These are phyloP conservation scores for Ylistrum balloti DNA, from an alignment of 1,140 invertebrate genomes.

Conservation along the genomic window DNA sequence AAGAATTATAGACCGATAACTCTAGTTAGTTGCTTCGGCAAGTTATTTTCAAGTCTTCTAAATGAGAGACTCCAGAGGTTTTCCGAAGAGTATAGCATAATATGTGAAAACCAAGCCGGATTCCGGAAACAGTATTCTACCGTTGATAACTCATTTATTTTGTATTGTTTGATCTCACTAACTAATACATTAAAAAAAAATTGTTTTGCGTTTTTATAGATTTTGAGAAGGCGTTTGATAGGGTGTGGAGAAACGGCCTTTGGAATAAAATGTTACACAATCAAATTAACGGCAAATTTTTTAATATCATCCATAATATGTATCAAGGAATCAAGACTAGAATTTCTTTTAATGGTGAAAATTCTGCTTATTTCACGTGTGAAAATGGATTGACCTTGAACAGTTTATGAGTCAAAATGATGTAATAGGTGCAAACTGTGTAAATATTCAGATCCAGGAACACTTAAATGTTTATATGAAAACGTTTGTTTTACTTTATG, in stretches of 20 bases:
- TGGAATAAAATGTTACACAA: conserved; percentile 55
- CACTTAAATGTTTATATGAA: too few species aligned
- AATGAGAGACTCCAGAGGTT: conserved; percentile 28
- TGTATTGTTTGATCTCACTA: conserved; percentile 53
- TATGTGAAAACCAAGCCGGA: conserved; percentile 59
- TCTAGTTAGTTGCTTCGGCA: conserved; percentile 45
- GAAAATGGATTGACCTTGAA: not conserved
- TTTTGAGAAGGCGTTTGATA: conserved; percentile 66
- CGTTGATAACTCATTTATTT: conserved; percentile 60
- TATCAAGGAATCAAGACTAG: conserved; percentile 51
- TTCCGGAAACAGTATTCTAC: conserved; percentile 63
- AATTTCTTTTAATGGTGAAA: not conserved
- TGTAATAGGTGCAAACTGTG: too few species aligned
- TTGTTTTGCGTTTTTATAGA: conserved; percentile 63
- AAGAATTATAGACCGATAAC: conserved; percentile 42
- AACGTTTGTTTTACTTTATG: too few species aligned
- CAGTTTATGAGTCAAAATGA: too few species aligned
- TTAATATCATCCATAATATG: conserved; percentile 56
- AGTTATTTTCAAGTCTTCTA: conserved; percentile 51
- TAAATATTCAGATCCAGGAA: too few species aligned
- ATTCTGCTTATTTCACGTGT: conserved; percentile 46
- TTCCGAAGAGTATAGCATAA: not conserved
- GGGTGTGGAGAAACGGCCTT: conserved; percentile 41
- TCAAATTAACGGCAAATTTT: conserved; percentile 52
- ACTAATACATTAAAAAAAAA: not conserved